Evolutionary conservation across 1,140 invertebrate genomes (phyloP).

Genomic region (Aphis gossypii): DNA sequence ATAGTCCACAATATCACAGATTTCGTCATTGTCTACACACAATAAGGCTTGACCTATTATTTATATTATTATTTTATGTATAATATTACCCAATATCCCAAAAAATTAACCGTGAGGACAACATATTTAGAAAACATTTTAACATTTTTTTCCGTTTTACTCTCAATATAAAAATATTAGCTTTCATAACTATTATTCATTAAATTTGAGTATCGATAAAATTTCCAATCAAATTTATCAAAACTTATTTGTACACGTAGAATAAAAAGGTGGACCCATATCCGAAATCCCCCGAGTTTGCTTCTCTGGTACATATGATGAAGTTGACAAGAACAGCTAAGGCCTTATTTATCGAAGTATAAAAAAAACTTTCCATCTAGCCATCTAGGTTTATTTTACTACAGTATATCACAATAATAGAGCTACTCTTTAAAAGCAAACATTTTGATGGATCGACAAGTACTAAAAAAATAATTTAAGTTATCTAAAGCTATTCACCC

Average conservation of each 20-base stretch:
- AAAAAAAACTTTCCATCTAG: background rate
- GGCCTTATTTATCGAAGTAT: conserved; percentile 1
- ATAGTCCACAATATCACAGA: conserved; percentile 86
- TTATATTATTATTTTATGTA: background rate
- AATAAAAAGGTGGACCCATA: conserved; percentile 7
- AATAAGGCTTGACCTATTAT: conserved; percentile 33
- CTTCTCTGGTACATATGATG: background rate
- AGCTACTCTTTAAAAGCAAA: background rate
- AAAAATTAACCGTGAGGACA: background rate
- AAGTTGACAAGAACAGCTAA: background rate
- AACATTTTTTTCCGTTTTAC: background rate
- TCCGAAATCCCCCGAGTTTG: background rate
- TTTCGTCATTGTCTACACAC: conserved; percentile 79
- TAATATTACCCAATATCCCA: background rate
- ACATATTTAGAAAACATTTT: background rate
- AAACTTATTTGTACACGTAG: background rate
- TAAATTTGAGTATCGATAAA: background rate
- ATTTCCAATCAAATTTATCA: conserved; percentile 10
- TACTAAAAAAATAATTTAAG: background rate
- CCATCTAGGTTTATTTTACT: background rate
- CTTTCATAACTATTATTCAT: conserved; percentile 25
- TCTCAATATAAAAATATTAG: background rate
- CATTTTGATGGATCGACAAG: conserved; percentile 26
- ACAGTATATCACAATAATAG: background rate
- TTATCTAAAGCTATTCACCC: background rate